Conservation (phyloP, 2,113 vertebrate species). For the Thermophis baileyi region DNA sequence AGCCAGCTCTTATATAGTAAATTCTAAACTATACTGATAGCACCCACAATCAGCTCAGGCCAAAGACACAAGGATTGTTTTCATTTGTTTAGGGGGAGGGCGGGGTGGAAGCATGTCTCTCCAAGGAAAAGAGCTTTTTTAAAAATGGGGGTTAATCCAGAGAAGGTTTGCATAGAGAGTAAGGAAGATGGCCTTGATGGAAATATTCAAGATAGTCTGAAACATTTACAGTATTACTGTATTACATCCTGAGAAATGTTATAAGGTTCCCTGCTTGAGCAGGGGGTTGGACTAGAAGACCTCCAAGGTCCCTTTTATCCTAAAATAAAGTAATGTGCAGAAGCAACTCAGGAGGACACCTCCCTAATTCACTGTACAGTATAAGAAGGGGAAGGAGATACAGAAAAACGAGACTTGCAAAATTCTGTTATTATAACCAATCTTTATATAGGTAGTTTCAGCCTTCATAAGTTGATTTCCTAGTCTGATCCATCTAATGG, state of each 20-base stretch:
- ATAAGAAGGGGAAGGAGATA: neutral
- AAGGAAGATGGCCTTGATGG: neutral
- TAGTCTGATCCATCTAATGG: neutral
- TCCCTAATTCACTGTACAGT: neutral
- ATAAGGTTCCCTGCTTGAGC: neutral
- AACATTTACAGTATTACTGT: neutral
- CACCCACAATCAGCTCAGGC: neutral
- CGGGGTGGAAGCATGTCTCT: no score
- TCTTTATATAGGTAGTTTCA: neutral
- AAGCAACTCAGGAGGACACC: neutral
- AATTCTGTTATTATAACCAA: neutral
- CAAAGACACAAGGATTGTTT: neutral
- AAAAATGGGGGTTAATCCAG: neutral
- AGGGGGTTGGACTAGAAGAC: neutral
- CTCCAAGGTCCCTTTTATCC: neutral
- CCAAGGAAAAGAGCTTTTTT: neutral
- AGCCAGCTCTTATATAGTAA: neutral
- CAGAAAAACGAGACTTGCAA: neutral
- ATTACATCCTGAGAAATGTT: neutral
- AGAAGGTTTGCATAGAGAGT: neutral
- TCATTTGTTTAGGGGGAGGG: no score
- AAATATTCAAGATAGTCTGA: neutral
- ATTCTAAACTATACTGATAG: neutral
- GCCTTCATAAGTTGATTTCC: neutral
- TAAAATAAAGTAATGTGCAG: neutral